phyloP scores from a whole-genome alignment of 2,888 invertebrate genomes.

The Microctonus brassicae region DNA sequence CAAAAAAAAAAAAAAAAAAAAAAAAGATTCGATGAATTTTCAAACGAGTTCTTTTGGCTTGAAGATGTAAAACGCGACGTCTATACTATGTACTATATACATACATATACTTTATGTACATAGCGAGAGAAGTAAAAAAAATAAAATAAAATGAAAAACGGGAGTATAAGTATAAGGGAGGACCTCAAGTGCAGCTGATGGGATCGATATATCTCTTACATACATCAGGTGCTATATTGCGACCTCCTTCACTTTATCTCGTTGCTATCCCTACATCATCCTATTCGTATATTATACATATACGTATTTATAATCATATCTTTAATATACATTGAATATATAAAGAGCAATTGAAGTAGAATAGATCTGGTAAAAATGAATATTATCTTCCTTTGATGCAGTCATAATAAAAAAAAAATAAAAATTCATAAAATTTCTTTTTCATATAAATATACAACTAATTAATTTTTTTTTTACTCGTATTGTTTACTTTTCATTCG shows the following conservation, averaged over 20 bases:
- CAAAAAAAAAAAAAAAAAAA: not conserved
- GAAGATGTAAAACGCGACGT: conserved; percentile 9
- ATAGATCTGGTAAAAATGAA: too few species aligned
- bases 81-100: not conserved
- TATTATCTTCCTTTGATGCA: too few species aligned
- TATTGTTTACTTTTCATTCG: too few species aligned
- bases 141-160: too few species aligned
- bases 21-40: conserved; percentile 54
- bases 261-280: not conserved
- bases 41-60: conserved; percentile 44
- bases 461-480: too few species aligned
- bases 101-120: not conserved
- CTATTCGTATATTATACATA: not conserved
- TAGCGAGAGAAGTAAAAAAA: too few species aligned
- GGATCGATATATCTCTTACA: conserved; percentile 21
- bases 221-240: conserved; percentile 18
- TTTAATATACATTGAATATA: not conserved
- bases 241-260: conserved; percentile 40
- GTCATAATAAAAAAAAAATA: too few species aligned
- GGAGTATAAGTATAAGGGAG: not conserved
- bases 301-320: not conserved
- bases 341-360: not conserved
- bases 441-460: too few species aligned
- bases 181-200: conserved; percentile 17
- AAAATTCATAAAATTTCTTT: too few species aligned